Evolutionary conservation across 2,113 vertebrate species (phyloP), one percentile per base, ranked within the genome.

Genomic region (Podiceps cristatus): DNA sequence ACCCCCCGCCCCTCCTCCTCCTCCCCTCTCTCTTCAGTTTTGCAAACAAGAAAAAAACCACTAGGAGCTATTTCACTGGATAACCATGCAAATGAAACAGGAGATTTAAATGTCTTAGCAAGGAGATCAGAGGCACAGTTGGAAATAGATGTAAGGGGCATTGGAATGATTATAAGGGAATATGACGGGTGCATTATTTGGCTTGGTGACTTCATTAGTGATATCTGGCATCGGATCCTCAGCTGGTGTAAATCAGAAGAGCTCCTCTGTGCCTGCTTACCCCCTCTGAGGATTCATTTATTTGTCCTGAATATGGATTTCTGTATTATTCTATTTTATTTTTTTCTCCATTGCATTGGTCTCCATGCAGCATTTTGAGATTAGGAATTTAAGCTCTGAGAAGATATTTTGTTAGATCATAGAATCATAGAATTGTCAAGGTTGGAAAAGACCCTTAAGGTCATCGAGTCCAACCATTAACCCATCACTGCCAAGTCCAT

Each of bases 1-100:
- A n/a, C n/a, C n/a, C n/a, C n/a, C n/a, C n/a, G n/a, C 18, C 2
- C 31, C 1, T 24, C 25, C 44, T 58, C 45, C 50, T 73, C 40
- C 55, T 60, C 72, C 79, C 63, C 52, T 40, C 23, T 64, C 80
- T 85, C 53, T 78, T 90, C 90, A 92, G 86, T 97, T 97, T 96
- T 95, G 93, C 95, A 97, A 98, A 97, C 94, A 97, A 97, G 97
- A 95, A 97, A 96, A 92, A 96, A 96, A 98, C 96, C 96, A 98
- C 97, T 97, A 96, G 96, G 86, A 97, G 97, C 96, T 91, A 97
- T 97, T 98, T 97, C 93, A 93, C 82, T 97, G 95, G 95, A 97
- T 93, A 97, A 97, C 94, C 96, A 97, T 97, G 98, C 96, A 97
- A 98, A 98, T 97, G 93, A 97, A 97, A 95, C 81, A 94, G 89